Evolutionary conservation across 1,140 invertebrate genomes (phyloP), one percentile per base, ranked within the genome.

Genomic region (Tribolium madens): DNA sequence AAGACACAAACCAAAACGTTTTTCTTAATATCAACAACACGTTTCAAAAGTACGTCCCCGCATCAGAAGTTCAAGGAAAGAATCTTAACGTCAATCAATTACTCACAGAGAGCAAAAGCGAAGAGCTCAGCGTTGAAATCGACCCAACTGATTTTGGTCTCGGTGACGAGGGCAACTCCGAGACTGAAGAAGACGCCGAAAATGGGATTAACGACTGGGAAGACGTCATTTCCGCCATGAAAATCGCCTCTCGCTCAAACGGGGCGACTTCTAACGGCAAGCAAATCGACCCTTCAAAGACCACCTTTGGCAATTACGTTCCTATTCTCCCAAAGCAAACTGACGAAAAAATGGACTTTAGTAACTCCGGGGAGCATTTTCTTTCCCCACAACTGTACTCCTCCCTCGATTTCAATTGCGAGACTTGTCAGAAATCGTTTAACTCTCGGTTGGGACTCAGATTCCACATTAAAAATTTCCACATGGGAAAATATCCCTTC

Each of bases 121-220:
- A 84, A 79, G 83, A 84, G 79, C 73, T 84, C 42, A 84, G 83
- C 70, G 81, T 84, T 3, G 83, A 84, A 80, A 80, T 84, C 15
- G 83, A 84, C 70, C 83, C 83, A 5, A 81, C 78, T 2, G 77
- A 79, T 52, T 84, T 84, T 64, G 80, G 77, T 33, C 78, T 80
- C 6, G 74, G 76, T 17, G 79, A 81, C 14, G 80, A 80, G n/a
- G 76, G 80, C 6, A 52, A 68, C 18, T 69, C 70, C 9, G 75
- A 78, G 9, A 77, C 76, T 36, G 79, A 82, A 21, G 78, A 80
- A 21, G 57, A 77, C 13, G n/a, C 14, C 9, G 42, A 47, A 47
- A 36, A 68, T 21, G 21, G 47, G n/a, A 14, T 64, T 18, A 80
- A 80, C 26, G 82, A 84, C 68, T 83, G 81, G 77, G 83, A 83